A percentile compares a stretch with the other conserved stretches of the same genome.
phyloP scores from a whole-genome alignment of 1,140 invertebrate species.

The Pogonognathellus flavescens region DNA sequence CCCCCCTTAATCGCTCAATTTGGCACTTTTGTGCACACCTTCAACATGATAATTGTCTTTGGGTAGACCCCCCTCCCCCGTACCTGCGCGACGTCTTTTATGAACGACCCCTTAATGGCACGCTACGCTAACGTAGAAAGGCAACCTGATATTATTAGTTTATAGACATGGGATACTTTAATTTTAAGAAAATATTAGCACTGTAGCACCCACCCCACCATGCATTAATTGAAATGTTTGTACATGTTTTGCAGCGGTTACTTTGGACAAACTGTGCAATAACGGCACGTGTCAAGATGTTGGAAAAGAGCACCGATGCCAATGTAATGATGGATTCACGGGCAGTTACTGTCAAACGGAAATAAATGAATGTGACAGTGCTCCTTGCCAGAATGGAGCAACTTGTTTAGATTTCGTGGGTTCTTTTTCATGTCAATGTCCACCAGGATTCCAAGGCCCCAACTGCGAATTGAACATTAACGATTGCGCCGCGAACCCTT shows the following conservation, averaged over 20 bases:
- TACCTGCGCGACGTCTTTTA: no score
- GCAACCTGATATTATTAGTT: no score
- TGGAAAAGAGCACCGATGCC: conserved; percentile 89
- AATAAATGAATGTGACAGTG: conserved; percentile 89
- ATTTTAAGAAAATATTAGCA: no score
- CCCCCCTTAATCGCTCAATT: no score
- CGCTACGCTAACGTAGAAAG: no score
- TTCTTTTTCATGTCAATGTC: conserved; percentile 87
- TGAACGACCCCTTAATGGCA: no score
- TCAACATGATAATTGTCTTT: no score
- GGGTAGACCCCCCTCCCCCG: no score
- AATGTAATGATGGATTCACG: conserved; percentile 87
- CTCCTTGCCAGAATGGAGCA: conserved; percentile 91
- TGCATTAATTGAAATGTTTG: conserved; percentile 15
- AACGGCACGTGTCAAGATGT: conserved; percentile 92
- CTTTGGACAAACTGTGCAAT: conserved; percentile 84
- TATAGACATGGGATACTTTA: no score
- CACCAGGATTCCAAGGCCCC: conserved; percentile 90
- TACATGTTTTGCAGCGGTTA: conserved; percentile 74
- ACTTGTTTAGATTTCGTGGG: conserved; percentile 87
- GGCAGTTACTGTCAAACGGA: conserved; percentile 88
- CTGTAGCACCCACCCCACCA: no score
- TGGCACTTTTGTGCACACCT: no score
- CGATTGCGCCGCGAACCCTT: conserved; percentile 88
- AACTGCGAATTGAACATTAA: conserved; percentile 95